Conservation (phyloP, 2,113 vertebrate species). For the Bos javanicus region DNA sequence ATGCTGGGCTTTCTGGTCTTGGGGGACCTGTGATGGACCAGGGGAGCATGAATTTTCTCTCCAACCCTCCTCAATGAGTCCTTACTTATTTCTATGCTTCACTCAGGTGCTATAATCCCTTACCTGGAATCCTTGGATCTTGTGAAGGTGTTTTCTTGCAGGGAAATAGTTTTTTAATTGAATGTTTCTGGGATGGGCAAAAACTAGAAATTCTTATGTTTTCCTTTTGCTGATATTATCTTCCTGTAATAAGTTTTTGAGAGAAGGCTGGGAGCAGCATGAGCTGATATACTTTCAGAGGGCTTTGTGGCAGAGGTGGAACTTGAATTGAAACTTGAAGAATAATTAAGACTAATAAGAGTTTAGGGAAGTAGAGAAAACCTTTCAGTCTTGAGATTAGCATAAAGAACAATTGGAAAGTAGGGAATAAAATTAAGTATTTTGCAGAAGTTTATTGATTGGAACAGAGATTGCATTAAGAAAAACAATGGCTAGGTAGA, state of each 20-base stretch:
- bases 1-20: too few relatives aligned
- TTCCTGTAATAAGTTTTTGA: not conserved
- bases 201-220: not conserved
- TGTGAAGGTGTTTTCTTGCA: not conserved
- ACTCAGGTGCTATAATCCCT: not conserved
- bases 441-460: not conserved
- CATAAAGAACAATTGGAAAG: not conserved
- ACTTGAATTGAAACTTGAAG: not conserved
- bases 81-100: not conserved
- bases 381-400: not conserved
- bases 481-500: not conserved
- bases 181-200: not conserved
- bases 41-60: not conserved
- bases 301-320: not conserved
- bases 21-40: not conserved
- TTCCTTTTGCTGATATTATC: not conserved
- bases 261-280: not conserved
- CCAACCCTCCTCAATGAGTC: not conserved
- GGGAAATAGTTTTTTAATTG: not conserved
- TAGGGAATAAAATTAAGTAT: not conserved
- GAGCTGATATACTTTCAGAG: not conserved
- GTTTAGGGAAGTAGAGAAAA: not conserved
- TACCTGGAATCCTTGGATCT: not conserved
- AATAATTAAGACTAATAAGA: not conserved
- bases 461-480: not conserved